A percentile compares a stretch with the other conserved stretches of the same genome.
phyloP scores from a whole-genome alignment of 2,888 invertebrate species.

The Augochlorella aurata region DNA sequence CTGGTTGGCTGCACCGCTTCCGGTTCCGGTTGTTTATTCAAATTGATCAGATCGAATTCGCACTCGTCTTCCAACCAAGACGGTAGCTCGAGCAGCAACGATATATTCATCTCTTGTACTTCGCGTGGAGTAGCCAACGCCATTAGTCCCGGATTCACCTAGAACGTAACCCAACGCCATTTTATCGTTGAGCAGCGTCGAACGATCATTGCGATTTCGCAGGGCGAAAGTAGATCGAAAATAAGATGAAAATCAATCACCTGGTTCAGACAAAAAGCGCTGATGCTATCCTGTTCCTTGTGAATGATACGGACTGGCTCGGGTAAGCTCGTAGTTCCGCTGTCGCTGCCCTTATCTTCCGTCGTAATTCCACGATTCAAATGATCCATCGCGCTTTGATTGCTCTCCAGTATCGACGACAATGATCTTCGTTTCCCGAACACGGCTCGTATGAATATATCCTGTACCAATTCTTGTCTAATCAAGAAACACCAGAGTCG shows the following conservation, averaged over 20 bases:
- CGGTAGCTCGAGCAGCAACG: conserved; percentile 93
- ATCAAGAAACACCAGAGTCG: conserved; percentile 97
- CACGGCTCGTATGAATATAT: conserved; percentile 96
- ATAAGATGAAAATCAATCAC: conserved; percentile 81
- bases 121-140: conserved; percentile 97
- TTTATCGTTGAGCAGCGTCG: background rate
- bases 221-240: background rate
- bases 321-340: conserved; percentile 82
- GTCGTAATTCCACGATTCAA: conserved; percentile 73
- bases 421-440: conserved; percentile 90
- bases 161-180: conserved; percentile 2
- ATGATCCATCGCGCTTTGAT: conserved; percentile 75
- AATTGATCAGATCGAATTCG: conserved; percentile 95
- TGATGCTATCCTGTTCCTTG: conserved; percentile 99
- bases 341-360: conserved; percentile 79
- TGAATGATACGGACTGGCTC: conserved; percentile 98
- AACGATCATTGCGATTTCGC: background rate
- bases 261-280: conserved; percentile 98
- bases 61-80: conserved; percentile 98
- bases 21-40: conserved; percentile 86
- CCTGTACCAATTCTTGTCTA: conserved; percentile 95
- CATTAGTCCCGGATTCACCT: conserved; percentile 91
- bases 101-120: conserved; percentile 98
- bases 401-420: conserved; percentile 83
- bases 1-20: conserved; percentile 90